A percentile compares a stretch with the other conserved stretches of the same genome.
These are phyloP conservation scores for Calliphora vomitoria DNA, from an alignment of 2,888 invertebrate species.

Conservation along the genomic window DNA sequence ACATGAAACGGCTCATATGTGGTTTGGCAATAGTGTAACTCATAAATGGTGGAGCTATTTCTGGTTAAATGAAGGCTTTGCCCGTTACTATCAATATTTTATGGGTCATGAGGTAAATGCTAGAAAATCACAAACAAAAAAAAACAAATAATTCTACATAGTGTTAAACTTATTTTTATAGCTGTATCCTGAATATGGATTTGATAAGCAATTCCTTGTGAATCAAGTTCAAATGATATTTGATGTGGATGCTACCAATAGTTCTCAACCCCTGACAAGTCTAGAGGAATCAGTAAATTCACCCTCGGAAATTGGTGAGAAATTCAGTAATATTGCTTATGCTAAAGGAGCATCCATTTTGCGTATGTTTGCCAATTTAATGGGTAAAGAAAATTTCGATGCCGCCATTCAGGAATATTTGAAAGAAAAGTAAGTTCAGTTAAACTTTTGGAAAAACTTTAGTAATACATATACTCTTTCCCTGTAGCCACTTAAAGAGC, in stretches of 20 bases:
- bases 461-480: neutral
- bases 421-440: slow-evolving; percentile 84
- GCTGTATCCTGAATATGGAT: slow-evolving; percentile 85
- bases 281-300: slow-evolving; percentile 85
- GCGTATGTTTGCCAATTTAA: slow-evolving; percentile 88
- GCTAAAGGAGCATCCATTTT: slow-evolving; percentile 88
- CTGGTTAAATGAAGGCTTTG: slow-evolving; percentile 89
- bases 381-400: slow-evolving; percentile 86
- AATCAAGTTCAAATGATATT: slow-evolving; percentile 89
- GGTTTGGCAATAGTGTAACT: slow-evolving; percentile 88
- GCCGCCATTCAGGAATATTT: slow-evolving; percentile 86
- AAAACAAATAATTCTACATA: slow-evolving; percentile 27
- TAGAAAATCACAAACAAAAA: neutral
- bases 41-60: slow-evolving; percentile 86
- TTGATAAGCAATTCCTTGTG: slow-evolving; percentile 89
- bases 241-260: slow-evolving; percentile 85
- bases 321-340: slow-evolving; percentile 87
- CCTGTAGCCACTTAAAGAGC: slow-evolving; percentile 79
- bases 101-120: slow-evolving; percentile 84
- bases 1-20: slow-evolving; percentile 86
- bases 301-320: slow-evolving; percentile 86
- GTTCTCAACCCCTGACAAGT: slow-evolving; percentile 86
- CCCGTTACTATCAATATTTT: slow-evolving; percentile 89
- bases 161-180: slow-evolving; percentile 58
- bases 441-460: neutral